A percentile compares a stretch with the other conserved stretches of the same genome.
These are phyloP conservation scores for Xyrichtys novacula DNA, from an alignment of 2,797 vertebrate genomes.

Conservation along the genomic window DNA sequence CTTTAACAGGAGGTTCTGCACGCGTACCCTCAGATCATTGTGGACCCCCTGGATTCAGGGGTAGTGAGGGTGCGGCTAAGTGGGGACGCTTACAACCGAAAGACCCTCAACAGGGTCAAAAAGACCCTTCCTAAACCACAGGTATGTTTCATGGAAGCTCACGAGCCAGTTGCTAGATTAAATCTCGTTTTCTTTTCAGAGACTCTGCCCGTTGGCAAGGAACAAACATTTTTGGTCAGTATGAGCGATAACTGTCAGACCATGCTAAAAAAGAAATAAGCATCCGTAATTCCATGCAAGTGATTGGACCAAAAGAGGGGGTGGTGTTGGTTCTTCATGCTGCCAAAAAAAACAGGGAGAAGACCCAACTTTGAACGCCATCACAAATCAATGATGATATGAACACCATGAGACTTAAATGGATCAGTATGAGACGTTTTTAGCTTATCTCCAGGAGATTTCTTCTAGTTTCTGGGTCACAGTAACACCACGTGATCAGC, in stretches of 20 bases:
- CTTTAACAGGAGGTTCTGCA: slow-evolving; percentile 90
- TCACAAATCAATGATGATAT: background rate
- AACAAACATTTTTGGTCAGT: too few species aligned
- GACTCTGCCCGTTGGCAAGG: background rate
- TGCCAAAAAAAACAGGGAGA: too few species aligned
- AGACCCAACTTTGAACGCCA: too few species aligned
- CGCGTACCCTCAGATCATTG: slow-evolving; percentile 91
- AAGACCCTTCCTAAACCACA: slow-evolving; percentile 92
- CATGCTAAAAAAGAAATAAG: too few species aligned
- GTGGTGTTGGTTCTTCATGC: too few species aligned
- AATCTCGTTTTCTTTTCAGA: background rate
- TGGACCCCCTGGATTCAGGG: slow-evolving; percentile 86
- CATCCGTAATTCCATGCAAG: too few species aligned
- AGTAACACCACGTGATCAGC: slow-evolving; percentile 2
- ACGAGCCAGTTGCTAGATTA: too few species aligned
- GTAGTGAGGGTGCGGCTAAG: slow-evolving; percentile 88
- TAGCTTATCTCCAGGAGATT: background rate
- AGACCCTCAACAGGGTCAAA: slow-evolving; percentile 94
- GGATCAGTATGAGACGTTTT: background rate
- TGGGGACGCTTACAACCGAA: slow-evolving; percentile 93
- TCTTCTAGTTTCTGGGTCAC: background rate
- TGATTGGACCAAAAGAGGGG: too few species aligned
- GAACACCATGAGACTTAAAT: background rate
- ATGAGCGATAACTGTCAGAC: too few species aligned
- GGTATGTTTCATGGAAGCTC: slow-evolving; percentile 71